Evolutionary conservation across 2,113 vertebrate species (phyloP).

Genomic region (Gyps fulvus): DNA sequence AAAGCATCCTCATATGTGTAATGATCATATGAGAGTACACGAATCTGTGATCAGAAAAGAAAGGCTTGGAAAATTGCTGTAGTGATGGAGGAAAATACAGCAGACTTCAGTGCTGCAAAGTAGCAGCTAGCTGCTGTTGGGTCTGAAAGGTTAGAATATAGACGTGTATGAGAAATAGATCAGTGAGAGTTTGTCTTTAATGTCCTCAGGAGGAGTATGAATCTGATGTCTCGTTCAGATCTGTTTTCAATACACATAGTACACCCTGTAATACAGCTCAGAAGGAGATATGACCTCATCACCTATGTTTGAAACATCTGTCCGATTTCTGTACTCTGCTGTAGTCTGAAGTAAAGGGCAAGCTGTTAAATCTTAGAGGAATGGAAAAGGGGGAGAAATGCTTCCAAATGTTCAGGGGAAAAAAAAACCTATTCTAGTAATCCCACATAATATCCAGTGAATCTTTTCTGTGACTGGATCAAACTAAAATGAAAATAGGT

Average conservation of each 20-base stretch:
- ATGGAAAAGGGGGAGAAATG: neutral
- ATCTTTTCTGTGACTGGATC: neutral
- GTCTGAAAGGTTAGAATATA: neutral
- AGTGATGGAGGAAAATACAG: neutral
- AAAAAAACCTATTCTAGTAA: neutral
- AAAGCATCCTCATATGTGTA: neutral
- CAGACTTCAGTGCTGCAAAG: neutral
- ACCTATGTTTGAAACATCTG: neutral
- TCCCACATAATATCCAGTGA: neutral
- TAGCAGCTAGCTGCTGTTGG: neutral
- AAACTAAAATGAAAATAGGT: neutral
- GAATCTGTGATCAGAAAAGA: neutral
- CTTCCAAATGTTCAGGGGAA: neutral
- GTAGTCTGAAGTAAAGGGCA: neutral
- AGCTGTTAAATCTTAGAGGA: neutral
- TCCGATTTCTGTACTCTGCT: neutral
- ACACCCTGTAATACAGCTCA: neutral
- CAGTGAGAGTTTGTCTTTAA: neutral
- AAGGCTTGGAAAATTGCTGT: neutral
- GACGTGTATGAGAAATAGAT: neutral
- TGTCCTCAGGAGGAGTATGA: neutral
- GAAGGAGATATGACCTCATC: neutral
- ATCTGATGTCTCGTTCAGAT: neutral
- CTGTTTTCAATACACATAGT: neutral
- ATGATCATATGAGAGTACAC: accelerated